Evolutionary conservation across 1,140 invertebrate genomes (phyloP), one percentile per base, ranked within the genome.

Genomic region (Neodiprion fabricii): DNA sequence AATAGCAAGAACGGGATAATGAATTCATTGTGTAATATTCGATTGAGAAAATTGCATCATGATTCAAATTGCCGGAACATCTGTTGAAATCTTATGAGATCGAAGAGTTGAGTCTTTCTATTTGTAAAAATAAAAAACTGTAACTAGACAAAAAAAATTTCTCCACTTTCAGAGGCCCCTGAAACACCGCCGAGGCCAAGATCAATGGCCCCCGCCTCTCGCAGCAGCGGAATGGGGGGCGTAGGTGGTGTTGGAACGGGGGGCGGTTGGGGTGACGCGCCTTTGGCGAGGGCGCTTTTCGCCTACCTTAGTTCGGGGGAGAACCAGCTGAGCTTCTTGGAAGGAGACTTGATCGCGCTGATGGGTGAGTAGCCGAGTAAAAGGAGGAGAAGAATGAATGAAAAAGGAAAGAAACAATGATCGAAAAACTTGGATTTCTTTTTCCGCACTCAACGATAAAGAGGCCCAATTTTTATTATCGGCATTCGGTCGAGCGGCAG

Each of bases 281-380:
- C 92, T 1, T 86, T 96, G 66, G 96, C 95, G 1, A 91, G 95
- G 76, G 96, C 96, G 11, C 88, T 97, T 12, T 97, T 97, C 81
- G 95, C 95, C 66, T 97, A 98, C 88, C 90, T 96, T 67, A 96
- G 95, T 21, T 95, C 94, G 72, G 95, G 95, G 7, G 96, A 98
- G 79, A 97, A 96, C 88, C 96, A 98, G 87, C 90, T 98, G 53
- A 96, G 94, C 81, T 98, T 98, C 87, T 92, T 95, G 73, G 96
- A 97, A 87, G 96, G 96, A 77, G 97, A 98, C 86, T 89, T 96
- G 72, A 94, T 98, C 28, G 93, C 95, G 9, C 86, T 98, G 76
- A 93, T 97, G 77, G 97, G 96, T 84, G 80, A 86, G 84, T 76
- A 49, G 72, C 67, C 66, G 49, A 5, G 28, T 40, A 5, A 40